Percentiles rank a stretch among this genome's conserved stretches.
Conservation (phyloP, 2,113 vertebrate genomes). For the Callospermophilus lateralis region DNA sequence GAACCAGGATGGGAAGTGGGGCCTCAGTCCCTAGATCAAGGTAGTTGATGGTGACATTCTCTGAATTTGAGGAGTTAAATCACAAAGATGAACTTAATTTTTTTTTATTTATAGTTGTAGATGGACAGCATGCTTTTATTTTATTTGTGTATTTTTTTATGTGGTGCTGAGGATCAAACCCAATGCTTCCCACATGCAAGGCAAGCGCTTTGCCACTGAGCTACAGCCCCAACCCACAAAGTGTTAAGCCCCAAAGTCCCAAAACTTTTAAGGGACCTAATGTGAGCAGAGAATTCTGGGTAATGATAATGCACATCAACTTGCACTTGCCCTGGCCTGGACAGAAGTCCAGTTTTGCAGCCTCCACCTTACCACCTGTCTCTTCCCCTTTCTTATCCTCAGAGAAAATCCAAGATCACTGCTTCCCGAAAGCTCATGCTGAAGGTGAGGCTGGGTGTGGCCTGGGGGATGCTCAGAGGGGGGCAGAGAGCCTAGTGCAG, state of each 20-base stretch:
- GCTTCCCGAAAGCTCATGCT: slow-evolving; percentile 96
- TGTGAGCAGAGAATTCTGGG: neutral
- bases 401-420: slow-evolving; percentile 94
- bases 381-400: neutral
- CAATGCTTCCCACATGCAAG: no score
- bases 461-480: neutral
- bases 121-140: no score
- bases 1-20: neutral
- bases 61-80: neutral
- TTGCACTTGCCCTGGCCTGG: no score
- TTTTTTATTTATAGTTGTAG: no score
- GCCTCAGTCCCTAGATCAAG: neutral
- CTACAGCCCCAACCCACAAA: no score
- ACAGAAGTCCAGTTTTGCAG: neutral
- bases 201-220: no score
- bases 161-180: no score
- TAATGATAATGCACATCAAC: neutral
- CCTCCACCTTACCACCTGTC: neutral
- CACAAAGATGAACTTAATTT: neutral
- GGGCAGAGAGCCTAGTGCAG: neutral
- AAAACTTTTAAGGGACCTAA: neutral
- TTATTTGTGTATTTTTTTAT: no score
- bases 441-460: slow-evolving; percentile 65
- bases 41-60: neutral
- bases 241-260: no score